Base-by-base conservation (phyloP, 2,113 vertebrate species). In the Engystomops pustulosus region DNA sequence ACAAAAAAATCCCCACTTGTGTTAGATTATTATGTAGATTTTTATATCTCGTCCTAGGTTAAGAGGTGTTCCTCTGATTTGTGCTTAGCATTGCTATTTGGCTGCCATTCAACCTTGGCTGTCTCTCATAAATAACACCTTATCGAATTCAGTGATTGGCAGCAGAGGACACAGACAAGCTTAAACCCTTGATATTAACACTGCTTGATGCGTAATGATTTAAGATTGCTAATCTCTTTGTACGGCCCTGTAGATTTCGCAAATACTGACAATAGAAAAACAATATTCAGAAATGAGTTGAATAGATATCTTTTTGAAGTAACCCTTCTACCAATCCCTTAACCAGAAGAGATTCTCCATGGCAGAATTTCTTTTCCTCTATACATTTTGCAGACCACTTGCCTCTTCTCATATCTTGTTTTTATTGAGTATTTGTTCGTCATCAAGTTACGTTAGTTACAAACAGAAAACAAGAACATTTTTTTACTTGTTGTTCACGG, bases 121-220 rank as follows among this genome's bases (percentile, higher is more conserved):
- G 41, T 36, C 6, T 67, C 74, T 55, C 58, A 38, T 41, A 78
- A 60, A 65, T 68, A 77, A 53, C 45, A 78, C 82, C 74, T 78
- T 84, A 84, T 84, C 47, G 72, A 84, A 74, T 68, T 68, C 34
- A 44, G 68, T 78, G 72, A 84, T 84, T 84, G 82, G 82, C 60
- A 78, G 82, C 82, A 78, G 55, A 77, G 72, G 60, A 84, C 49
- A 53, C 20, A 41, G 60, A 45, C 32, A 67, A 84, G 72, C 78
- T 83, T 65, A 76, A 75, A 51, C 71, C 81, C 60, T 84, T 47
- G 65, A 78, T 67, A 55, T 69, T 84, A 84, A 84, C 72, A 67
- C 81, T 30, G 72, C 44, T 76, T 68, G 80, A 58, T 81, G 36
- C 55, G 41, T 84, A 68, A 84, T 55, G 45, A 78, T 68, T 77